Conservation (phyloP, 92 coral and sea anemone genomes). For the Galaxea fascicularis region DNA sequence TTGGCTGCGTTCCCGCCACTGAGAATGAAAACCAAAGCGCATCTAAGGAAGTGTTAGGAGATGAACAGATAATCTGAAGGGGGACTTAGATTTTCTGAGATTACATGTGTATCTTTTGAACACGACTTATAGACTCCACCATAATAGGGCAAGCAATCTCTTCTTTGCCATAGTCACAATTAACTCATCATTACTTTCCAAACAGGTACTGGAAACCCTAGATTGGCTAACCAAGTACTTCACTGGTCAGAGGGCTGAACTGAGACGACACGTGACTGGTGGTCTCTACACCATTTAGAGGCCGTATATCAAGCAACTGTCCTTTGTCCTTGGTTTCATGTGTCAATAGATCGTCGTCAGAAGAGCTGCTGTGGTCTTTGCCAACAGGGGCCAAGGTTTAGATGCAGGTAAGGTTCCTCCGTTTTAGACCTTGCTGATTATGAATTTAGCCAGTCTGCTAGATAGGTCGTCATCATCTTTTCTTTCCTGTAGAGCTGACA, state of each 20-base stretch:
- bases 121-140: neutral
- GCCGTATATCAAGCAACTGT: constrained; percentile 88
- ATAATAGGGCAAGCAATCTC: neutral
- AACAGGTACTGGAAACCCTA: constrained; percentile 86
- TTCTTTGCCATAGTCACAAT: neutral
- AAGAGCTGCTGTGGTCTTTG: constrained; percentile 61
- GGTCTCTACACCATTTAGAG: constrained; percentile 96
- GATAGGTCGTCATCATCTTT: neutral
- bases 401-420: constrained; percentile 51
- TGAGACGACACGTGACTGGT: constrained; percentile 91
- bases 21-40: constrained; percentile 39
- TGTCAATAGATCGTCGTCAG: constrained; percentile 82
- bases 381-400: constrained; percentile 54
- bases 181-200: neutral
- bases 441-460: no score
- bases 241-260: constrained; percentile 86
- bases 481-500: constrained; percentile 55
- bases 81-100: no score
- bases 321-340: constrained; percentile 86
- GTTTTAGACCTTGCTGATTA: neutral
- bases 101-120: no score
- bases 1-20: constrained; percentile 72
- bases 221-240: constrained; percentile 91
- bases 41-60: constrained; percentile 75
- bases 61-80: constrained; percentile 72